Evolutionary conservation across 92 coral and sea anemone species (phyloP).

Genomic region (Porites cylindrica): DNA sequence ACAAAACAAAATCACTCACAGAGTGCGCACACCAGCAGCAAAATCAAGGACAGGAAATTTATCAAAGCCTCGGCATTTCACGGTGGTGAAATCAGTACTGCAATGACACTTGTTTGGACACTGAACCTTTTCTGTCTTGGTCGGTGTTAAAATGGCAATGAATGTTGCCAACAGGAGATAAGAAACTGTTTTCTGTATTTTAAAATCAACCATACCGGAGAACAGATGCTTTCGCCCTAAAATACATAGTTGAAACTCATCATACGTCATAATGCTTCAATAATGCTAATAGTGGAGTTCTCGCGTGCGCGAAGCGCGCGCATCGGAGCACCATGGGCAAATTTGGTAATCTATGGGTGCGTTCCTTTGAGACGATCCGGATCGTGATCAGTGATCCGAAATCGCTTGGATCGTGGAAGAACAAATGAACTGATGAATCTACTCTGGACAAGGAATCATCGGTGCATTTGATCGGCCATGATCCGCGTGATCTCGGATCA

Average conservation of each 20-base stretch:
- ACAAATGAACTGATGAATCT: too few species aligned
- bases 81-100: background rate
- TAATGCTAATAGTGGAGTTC: too few species aligned
- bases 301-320: too few species aligned
- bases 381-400: too few species aligned
- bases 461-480: too few species aligned
- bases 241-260: too few species aligned
- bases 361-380: too few species aligned
- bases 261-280: constrained; percentile 17
- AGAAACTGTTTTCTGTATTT: background rate
- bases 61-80: constrained; percentile 29
- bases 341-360: too few species aligned
- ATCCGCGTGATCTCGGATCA: too few species aligned
- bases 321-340: too few species aligned
- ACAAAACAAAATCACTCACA: constrained; percentile 6
- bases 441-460: too few species aligned
- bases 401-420: too few species aligned
- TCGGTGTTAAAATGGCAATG: background rate
- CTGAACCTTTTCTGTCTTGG: constrained; percentile 2
- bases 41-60: constrained; percentile 26
- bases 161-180: background rate
- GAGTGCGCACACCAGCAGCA: constrained; percentile 7
- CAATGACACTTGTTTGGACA: constrained; percentile 39
- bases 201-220: background rate
- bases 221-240: background rate